These are phyloP conservation scores for Nomada hirtipes DNA, from an alignment of 2,888 invertebrate genomes.

Conservation along the genomic window DNA sequence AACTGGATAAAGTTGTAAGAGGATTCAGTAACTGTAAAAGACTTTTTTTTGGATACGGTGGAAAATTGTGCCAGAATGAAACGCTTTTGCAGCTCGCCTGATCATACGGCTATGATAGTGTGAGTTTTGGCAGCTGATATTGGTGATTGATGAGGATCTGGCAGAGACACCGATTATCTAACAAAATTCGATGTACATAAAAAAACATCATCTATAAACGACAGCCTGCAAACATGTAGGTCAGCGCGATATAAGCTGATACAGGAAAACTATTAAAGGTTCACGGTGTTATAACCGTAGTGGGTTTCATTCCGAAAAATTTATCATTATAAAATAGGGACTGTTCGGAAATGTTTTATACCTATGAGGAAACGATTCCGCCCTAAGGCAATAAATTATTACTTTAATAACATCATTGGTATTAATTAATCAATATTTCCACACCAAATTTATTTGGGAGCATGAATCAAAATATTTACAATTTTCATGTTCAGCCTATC, in stretches of 20 bases:
- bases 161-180: constrained; percentile 73
- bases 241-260: constrained; percentile 42
- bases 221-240: constrained; percentile 49
- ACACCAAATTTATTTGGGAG: neutral
- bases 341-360: too few species aligned
- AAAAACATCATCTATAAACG: constrained; percentile 56
- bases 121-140: constrained; percentile 73
- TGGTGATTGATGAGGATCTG: constrained; percentile 78
- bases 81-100: constrained; percentile 48
- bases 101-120: constrained; percentile 51
- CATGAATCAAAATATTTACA: neutral
- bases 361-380: too few species aligned
- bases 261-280: constrained; percentile 9
- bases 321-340: neutral
- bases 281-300: neutral
- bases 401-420: constrained; percentile 19
- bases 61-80: constrained; percentile 16
- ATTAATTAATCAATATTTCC: constrained; percentile 22
- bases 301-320: neutral
- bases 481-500: neutral
- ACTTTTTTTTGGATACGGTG: too few species aligned
- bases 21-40: too few species aligned
- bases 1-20: too few species aligned
- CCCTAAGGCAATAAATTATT: neutral
- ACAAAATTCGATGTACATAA: constrained; percentile 54